phyloP scores from a whole-genome alignment of 2,888 invertebrate genomes.

The Camptogramma bilineatum region DNA sequence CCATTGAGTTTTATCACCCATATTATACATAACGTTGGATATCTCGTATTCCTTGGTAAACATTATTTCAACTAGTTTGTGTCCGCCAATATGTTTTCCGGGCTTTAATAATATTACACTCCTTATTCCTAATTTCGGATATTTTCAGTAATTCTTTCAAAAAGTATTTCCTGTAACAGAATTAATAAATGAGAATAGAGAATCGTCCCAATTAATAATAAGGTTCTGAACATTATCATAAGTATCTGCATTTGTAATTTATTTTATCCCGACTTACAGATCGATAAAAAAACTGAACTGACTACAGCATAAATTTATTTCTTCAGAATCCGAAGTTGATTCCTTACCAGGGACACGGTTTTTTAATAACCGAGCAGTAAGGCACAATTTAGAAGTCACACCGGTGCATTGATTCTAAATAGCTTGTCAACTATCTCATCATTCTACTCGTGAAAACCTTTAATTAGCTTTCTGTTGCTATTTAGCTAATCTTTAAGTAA shows the following conservation, averaged over 20 bases:
- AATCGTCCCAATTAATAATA: too few relatives aligned
- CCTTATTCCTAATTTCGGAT: too few relatives aligned
- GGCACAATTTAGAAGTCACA: not conserved
- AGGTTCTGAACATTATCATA: constrained; percentile 38
- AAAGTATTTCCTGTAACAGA: too few relatives aligned
- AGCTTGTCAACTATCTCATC: too few relatives aligned
- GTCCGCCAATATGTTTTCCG: not conserved
- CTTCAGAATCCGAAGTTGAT: constrained; percentile 52
- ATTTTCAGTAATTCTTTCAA: too few relatives aligned
- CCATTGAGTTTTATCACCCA: constrained; percentile 37
- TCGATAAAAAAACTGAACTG: constrained; percentile 41
- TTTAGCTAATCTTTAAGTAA: too few relatives aligned
- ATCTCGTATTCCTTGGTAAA: constrained; percentile 41
- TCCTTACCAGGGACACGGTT: constrained; percentile 61
- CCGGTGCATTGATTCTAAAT: not conserved
- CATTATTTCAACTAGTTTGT: constrained; percentile 15
- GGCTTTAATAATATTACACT: too few relatives aligned
- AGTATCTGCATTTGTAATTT: not conserved
- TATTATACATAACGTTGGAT: constrained; percentile 5
- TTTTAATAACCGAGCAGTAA: constrained; percentile 71
- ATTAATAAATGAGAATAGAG: too few relatives aligned
- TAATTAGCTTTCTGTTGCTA: too few relatives aligned
- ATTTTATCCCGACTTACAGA: constrained; percentile 26
- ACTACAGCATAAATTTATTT: constrained; percentile 52
- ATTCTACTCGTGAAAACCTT: too few relatives aligned